phyloP scores from a whole-genome alignment of 2,113 vertebrate genomes.

The Puntigrus tetrazona region DNA sequence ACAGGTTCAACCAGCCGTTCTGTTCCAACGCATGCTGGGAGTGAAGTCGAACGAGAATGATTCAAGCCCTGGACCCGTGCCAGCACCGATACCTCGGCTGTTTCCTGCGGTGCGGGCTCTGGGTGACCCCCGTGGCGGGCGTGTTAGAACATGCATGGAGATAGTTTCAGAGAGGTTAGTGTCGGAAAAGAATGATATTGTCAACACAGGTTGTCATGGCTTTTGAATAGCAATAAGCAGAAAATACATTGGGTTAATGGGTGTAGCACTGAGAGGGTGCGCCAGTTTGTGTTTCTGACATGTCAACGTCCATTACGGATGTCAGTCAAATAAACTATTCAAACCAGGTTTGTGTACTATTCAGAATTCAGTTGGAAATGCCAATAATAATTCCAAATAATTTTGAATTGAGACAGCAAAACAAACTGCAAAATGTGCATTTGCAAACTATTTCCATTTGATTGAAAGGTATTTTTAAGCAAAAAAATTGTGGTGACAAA shows the following conservation, averaged over 20 bases:
- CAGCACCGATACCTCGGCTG: slow-evolving; percentile 5
- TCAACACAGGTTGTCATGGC: slow-evolving; percentile 8
- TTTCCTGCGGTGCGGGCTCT: slow-evolving; percentile 1
- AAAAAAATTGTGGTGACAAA: too few relatives aligned
- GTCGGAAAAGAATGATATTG: neutral
- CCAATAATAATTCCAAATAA: neutral
- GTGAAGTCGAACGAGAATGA: slow-evolving; percentile 17
- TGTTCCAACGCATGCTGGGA: slow-evolving; percentile 14
- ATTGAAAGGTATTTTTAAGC: too few relatives aligned
- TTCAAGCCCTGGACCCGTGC: slow-evolving; percentile 18
- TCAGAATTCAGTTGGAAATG: neutral
- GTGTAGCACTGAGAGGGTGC: neutral
- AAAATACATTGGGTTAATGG: slow-evolving; percentile 17
- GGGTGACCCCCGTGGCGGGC: slow-evolving; percentile 21
- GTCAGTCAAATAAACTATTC: slow-evolving; percentile 11
- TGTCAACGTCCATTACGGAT: neutral
- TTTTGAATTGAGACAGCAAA: neutral
- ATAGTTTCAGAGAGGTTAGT: neutral
- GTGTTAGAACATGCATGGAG: slow-evolving; percentile 26
- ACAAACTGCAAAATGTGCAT: neutral
- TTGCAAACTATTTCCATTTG: neutral
- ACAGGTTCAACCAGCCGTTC: slow-evolving; percentile 39
- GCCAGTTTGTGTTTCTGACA: neutral
- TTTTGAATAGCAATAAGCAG: neutral
- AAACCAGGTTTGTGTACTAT: neutral